Percentiles rank a stretch among this genome's conserved stretches.
Evolutionary conservation across 2,113 vertebrate species (phyloP).

Genomic region (Capreolus pygargus): DNA sequence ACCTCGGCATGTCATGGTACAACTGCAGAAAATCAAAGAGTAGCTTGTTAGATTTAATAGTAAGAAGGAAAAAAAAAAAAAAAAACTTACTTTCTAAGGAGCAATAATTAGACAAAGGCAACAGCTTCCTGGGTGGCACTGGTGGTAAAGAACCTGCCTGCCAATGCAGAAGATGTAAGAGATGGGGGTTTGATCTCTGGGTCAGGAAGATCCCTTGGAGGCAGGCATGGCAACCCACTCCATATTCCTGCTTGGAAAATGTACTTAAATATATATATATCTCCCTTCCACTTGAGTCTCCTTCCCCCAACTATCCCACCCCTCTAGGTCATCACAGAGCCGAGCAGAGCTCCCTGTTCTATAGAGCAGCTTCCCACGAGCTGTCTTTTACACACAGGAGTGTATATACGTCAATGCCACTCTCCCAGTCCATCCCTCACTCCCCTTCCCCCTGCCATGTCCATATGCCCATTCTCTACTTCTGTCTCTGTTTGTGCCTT

Average conservation of each 20-base stretch:
- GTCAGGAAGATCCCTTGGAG: neutral
- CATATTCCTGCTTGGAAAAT: neutral
- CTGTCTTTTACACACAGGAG: neutral
- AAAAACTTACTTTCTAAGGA: neutral
- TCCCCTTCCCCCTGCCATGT: neutral
- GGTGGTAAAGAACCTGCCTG: neutral
- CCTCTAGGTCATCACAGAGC: neutral
- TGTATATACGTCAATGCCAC: rapidly evolving
- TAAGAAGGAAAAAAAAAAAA: neutral
- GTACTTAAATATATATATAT: neutral
- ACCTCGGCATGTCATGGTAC: neutral
- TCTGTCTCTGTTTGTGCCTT: neutral
- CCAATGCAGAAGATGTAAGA: neutral
- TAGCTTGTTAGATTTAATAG: neutral
- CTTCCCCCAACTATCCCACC: neutral
- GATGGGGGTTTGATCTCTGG: rapidly evolving
- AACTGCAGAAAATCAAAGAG: neutral
- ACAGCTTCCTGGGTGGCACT: neutral
- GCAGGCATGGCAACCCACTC: neutral
- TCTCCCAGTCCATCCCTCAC: neutral
- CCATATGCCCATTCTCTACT: neutral
- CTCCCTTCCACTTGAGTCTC: neutral
- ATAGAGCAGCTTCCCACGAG: neutral
- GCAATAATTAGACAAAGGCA: neutral
- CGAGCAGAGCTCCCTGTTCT: rapidly evolving